These are phyloP conservation scores for Drosophila mercatorum DNA, from an alignment of 2,888 invertebrate genomes.

Conservation along the genomic window DNA sequence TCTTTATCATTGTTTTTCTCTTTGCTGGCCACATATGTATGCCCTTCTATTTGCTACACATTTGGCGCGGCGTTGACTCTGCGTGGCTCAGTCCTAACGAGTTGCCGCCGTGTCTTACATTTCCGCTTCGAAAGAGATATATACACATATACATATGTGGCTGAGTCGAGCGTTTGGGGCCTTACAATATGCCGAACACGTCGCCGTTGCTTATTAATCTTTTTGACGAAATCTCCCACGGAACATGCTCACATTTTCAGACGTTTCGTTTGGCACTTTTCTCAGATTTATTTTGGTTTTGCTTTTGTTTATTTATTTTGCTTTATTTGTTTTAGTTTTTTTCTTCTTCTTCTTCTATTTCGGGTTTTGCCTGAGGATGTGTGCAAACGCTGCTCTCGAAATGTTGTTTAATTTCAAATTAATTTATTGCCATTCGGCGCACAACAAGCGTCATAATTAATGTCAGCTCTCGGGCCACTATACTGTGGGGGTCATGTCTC, in stretches of 20 bases:
- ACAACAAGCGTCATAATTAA: slow-evolving; percentile 53
- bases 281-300: slow-evolving; percentile 33
- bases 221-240: slow-evolving; percentile 67
- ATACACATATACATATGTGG: background rate
- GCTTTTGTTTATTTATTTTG: slow-evolving; percentile 32
- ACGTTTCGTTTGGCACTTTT: slow-evolving; percentile 51
- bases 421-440: slow-evolving; percentile 58
- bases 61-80: slow-evolving; percentile 38
- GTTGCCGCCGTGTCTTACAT: slow-evolving; percentile 63
- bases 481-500: slow-evolving; percentile 16
- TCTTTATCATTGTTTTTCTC: slow-evolving; percentile 4
- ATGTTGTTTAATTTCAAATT: slow-evolving; percentile 51
- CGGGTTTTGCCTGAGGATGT: slow-evolving; percentile 43
- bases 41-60: slow-evolving; percentile 50
- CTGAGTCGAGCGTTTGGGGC: slow-evolving; percentile 25
- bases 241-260: slow-evolving; percentile 59
- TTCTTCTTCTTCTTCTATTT: slow-evolving; percentile 9
- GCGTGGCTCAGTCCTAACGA: slow-evolving; percentile 52
- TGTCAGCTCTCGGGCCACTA: slow-evolving; percentile 38
- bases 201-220: slow-evolving; percentile 75
- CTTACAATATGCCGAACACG: slow-evolving; percentile 68
- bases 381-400: slow-evolving; percentile 42
- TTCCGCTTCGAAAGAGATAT: slow-evolving; percentile 54
- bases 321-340: slow-evolving; percentile 19
- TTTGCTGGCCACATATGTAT: background rate